Base-by-base conservation (phyloP, 64 coral and sea anemone species). In the Dendrophyllia cribrosa region DNA sequence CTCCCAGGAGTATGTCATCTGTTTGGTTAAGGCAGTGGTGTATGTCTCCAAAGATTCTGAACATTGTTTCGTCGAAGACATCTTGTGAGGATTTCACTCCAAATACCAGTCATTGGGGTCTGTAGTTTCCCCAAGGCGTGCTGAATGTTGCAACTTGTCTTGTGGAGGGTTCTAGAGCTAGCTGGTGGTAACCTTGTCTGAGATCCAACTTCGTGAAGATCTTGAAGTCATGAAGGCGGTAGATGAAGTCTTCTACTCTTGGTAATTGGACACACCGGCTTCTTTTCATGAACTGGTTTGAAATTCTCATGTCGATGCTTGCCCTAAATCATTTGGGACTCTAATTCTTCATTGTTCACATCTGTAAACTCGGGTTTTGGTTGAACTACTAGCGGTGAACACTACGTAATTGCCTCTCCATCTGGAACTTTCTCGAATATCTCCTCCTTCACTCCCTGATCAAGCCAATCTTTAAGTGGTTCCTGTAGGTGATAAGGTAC, bases 151-250 rank as follows among this genome's bases (percentile, higher is more conserved):
- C 67, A 0, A 82, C 67, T 66, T 95, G 76, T 64, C 88, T 90
- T n/a, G 81, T 91, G 26, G 75, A 63, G 21, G 80, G 73, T 59
- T 95, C 72, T 11, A 95, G 73, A 11, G 75, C 77, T 22, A 95
- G 75, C 43, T 82, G 94, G 53, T 95, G 83, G 50, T 91, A 91
- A 0, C 94, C 89, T 75, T 95, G 89, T 68, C 64, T 76, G 9
- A 91, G 83, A 25, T 95, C 89, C 10, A 95, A 76, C 58, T 91
- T 95, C 49, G 83, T 77, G 46, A 95, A 88, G 46, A 95, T 69
- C 5, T 91, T 95, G 75, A 89, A 95, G 46, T 88, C 94, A 46
- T 59, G 88, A 7, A 91, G 25, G 15, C 52, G 75, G 20, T 95
- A 91, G 13, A 88, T 80, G 77, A 91, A 91, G 70, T 91, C 93